Percentiles rank a stretch among this genome's conserved stretches.
phyloP scores from a whole-genome alignment of 2,113 vertebrate species.

The Geothlypis trichas region DNA sequence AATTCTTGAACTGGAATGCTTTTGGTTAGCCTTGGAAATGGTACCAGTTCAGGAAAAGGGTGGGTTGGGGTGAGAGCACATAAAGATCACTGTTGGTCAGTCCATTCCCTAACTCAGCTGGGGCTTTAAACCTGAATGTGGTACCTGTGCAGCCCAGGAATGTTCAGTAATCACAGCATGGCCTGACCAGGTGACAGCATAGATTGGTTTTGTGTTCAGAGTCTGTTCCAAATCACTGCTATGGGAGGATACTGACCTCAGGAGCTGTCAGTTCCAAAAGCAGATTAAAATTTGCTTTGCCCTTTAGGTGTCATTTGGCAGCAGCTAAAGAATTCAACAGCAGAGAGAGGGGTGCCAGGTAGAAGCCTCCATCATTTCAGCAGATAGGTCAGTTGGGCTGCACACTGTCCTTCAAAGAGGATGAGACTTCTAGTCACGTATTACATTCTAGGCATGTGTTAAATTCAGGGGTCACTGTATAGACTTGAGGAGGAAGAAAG shows the following conservation, averaged over 20 bases:
- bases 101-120: neutral
- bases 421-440: neutral
- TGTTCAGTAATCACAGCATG: neutral
- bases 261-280: neutral
- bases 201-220: neutral
- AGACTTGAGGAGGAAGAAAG: neutral
- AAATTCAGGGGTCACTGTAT: neutral
- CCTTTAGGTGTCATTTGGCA: neutral
- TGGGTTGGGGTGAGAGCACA: fast-evolving
- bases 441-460: neutral
- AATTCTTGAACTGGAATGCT: neutral
- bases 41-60: neutral
- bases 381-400: neutral
- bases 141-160: neutral
- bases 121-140: neutral
- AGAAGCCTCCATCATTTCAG: neutral
- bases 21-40: neutral
- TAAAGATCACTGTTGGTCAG: neutral
- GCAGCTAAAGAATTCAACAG: neutral
- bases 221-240: neutral
- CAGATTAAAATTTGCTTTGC: neutral
- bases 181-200: neutral
- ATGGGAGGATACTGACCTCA: neutral
- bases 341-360: neutral
- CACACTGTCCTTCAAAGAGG: neutral